Evolutionary conservation across 1,140 invertebrate genomes (phyloP).

Genomic region (Atta cephalotes): DNA sequence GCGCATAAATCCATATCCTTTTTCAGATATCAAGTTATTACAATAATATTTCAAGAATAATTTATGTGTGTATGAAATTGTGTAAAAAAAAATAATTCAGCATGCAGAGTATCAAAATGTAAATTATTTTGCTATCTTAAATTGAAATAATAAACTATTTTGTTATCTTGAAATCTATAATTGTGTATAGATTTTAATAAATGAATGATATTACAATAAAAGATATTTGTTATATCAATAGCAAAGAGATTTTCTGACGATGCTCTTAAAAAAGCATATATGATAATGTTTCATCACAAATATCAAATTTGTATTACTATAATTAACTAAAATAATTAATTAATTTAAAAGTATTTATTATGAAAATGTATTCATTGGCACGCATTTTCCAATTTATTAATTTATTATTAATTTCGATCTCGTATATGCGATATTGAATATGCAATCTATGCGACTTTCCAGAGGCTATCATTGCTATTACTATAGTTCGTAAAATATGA

Average conservation of each 20-base stretch:
- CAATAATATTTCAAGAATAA: neutral
- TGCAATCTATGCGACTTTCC: constrained; percentile 12
- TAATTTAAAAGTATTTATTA: constrained; percentile 11
- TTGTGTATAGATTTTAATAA: constrained; percentile 9
- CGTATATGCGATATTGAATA: neutral
- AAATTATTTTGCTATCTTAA: neutral
- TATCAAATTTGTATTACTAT: neutral
- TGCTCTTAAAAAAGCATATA: neutral
- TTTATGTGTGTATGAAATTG: neutral
- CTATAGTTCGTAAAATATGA: neutral
- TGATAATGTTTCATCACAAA: neutral
- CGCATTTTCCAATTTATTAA: constrained; percentile 2
- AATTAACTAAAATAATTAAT: neutral
- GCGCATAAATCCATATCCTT: no score
- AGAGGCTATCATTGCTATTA: constrained; percentile 27
- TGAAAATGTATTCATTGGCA: neutral
- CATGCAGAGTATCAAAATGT: neutral
- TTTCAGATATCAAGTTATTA: neutral
- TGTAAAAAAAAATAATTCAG: neutral
- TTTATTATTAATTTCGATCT: neutral
- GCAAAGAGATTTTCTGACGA: neutral
- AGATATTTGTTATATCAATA: neutral
- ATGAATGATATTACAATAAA: neutral
- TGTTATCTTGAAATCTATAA: neutral
- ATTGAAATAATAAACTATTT: neutral